Conservation (phyloP, 2,888 invertebrate species). For the Ischnura elegans region DNA sequence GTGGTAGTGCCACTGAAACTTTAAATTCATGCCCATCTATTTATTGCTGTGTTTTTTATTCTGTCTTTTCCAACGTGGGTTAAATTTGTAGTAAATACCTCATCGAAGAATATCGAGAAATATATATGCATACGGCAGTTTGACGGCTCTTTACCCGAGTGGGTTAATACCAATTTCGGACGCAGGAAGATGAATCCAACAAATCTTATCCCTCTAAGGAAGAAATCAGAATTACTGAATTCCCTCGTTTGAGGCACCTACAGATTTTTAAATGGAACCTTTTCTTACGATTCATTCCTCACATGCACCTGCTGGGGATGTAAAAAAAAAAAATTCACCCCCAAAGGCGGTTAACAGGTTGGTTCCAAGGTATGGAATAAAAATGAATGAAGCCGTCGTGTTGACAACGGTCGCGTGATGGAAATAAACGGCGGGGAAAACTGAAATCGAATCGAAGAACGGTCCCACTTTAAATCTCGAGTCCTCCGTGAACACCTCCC, state of each 20-base stretch:
- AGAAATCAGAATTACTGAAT: neutral
- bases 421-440: constrained; percentile 55
- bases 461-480: constrained; percentile 34
- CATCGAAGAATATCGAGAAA: too few relatives aligned
- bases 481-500: constrained; percentile 23
- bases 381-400: neutral
- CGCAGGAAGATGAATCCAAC: too few relatives aligned
- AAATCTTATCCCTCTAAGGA: neutral
- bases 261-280: neutral
- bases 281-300: neutral
- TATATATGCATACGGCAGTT: too few relatives aligned
- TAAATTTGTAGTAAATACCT: too few relatives aligned
- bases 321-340: neutral
- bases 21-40: too few relatives aligned
- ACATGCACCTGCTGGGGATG: neutral
- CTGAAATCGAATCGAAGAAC: constrained; percentile 48
- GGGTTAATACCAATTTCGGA: too few relatives aligned
- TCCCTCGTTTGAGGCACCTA: too few relatives aligned
- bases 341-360: constrained; percentile 55
- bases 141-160: too few relatives aligned
- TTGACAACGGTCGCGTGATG: constrained; percentile 45
- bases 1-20: too few relatives aligned
- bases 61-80: too few relatives aligned
- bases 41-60: too few relatives aligned
- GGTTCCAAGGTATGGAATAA: neutral